Base-by-base conservation (phyloP, 1,140 invertebrate species). In the Drosophila saltans region DNA sequence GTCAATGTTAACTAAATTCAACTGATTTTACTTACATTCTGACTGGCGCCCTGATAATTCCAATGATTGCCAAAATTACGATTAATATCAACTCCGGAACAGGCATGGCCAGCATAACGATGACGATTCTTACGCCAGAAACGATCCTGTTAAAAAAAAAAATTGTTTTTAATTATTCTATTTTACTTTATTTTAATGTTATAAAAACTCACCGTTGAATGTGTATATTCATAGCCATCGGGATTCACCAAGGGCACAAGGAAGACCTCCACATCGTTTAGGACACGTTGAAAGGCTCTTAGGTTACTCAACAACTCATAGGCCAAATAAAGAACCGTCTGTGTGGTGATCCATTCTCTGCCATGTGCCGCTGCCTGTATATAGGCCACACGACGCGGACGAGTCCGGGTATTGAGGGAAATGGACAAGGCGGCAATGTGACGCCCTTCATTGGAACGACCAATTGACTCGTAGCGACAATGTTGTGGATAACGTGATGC, bases 51-150 rank as follows among this genome's bases (percentile, higher is more conserved):
- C 88, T 93, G 93, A 91, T 69, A 93, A 68, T 60, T 48, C 97
- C 97, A 97, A 58, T 96, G 94, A 78, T 96, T 95, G 83, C 94
- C 95, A 82, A 96, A 97, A 89, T 97, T 97, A 56, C 97, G 93
- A 92, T 98, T 98, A 3, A 96, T 94, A 93, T 97, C 97, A 0
- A 95, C 95, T 21, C 97, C 97, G 8, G 93, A 92, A 91, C 96
- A 97, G 30, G 91, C 91, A 5, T 93, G 92, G 21, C 92, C 93
- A 1, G 93, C 91, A 70, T 92, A 93, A 28, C 93, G 94, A 80
- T 92, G 85, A 69, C 95, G 93, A 69, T 95, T 97, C 91, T 97
- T 97, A 7, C 96, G 93, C 96, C 96, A 97, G 71, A 96, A 93
- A 24, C 94, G 91, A 69, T 96, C 93, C 75, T 92, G 24, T 4